These are phyloP conservation scores for Chaunax sp. DNA, from an alignment of 2,797 vertebrate genomes.

Conservation along the genomic window DNA sequence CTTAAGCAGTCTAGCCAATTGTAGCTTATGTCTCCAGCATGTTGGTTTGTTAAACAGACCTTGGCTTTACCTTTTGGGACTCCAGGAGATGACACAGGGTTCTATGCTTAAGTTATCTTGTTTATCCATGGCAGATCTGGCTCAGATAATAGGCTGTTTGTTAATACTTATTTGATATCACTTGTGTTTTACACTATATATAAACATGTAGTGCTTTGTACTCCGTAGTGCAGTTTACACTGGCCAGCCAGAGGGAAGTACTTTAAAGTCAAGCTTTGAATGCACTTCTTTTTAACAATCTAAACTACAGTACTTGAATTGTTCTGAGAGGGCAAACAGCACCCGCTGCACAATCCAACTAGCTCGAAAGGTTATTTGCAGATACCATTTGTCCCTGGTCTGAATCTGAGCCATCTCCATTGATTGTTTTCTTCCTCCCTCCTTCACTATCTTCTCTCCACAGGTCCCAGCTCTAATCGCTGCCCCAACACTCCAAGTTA, in stretches of 20 bases:
- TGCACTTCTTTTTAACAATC: constrained; percentile 43
- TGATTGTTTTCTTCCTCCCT: constrained; percentile 73
- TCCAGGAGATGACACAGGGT: constrained; percentile 16
- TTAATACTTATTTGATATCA: constrained; percentile 28
- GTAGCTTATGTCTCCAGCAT: constrained; percentile 39
- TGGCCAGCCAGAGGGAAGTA: constrained; percentile 30
- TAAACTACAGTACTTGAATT: constrained; percentile 32
- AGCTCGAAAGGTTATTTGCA: constrained; percentile 61
- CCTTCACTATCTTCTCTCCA: constrained; percentile 79
- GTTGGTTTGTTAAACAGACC: constrained; percentile 48
- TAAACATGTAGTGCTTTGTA: constrained; percentile 13
- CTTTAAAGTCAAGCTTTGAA: constrained; percentile 44
- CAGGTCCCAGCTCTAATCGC: constrained; percentile 83
- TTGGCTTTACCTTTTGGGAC: constrained; percentile 14
- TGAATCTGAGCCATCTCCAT: constrained; percentile 64
- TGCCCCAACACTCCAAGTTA: constrained; percentile 86
- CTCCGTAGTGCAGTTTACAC: constrained; percentile 14
- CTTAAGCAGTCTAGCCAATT: constrained; percentile 42
- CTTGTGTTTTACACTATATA: constrained; percentile 16
- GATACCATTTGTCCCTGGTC: constrained; percentile 59
- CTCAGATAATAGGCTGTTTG: constrained; percentile 41
- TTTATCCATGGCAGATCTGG: constrained; percentile 38
- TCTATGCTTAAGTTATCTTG: constrained; percentile 26
- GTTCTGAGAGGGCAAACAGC: constrained; percentile 47
- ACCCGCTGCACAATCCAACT: constrained; percentile 33